These are phyloP conservation scores for Thereva unica DNA, from an alignment of 2,888 invertebrate genomes.

Conservation along the genomic window DNA sequence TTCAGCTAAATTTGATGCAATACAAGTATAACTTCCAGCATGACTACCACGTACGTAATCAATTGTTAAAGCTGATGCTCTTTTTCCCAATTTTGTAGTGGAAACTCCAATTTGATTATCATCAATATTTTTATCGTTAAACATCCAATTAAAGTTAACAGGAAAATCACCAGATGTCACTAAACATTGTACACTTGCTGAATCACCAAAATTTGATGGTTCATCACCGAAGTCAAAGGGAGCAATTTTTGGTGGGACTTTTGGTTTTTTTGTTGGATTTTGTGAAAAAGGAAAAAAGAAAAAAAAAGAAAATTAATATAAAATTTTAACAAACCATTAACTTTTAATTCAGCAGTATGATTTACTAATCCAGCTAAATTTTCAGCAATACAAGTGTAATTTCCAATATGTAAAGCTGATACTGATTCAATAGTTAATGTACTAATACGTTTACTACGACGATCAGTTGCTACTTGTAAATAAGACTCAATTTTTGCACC, in stretches of 20 bases:
- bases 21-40: constrained; percentile 74
- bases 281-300: constrained; percentile 36
- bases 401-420: constrained; percentile 71
- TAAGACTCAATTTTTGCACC: constrained; percentile 56
- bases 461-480: constrained; percentile 54
- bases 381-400: constrained; percentile 75
- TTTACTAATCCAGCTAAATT: constrained; percentile 73
- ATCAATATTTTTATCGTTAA: constrained; percentile 58
- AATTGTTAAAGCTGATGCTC: constrained; percentile 69
- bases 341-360: constrained; percentile 71
- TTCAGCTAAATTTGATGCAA: constrained; percentile 68
- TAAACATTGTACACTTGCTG: constrained; percentile 65
- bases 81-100: constrained; percentile 61
- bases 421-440: constrained; percentile 71
- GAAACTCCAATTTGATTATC: constrained; percentile 61
- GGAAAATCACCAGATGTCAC: constrained; percentile 69
- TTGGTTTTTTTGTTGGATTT: constrained; percentile 1
- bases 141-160: constrained; percentile 70
- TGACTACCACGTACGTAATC: constrained; percentile 71
- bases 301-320: constrained; percentile 19
- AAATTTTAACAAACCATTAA: constrained; percentile 64
- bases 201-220: constrained; percentile 68
- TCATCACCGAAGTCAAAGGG: constrained; percentile 72
- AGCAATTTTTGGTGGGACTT: constrained; percentile 76
- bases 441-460: constrained; percentile 60